Evolutionary conservation across 92 coral and sea anemone genomes (phyloP).

Genomic region (Phymanthus crucifer): DNA sequence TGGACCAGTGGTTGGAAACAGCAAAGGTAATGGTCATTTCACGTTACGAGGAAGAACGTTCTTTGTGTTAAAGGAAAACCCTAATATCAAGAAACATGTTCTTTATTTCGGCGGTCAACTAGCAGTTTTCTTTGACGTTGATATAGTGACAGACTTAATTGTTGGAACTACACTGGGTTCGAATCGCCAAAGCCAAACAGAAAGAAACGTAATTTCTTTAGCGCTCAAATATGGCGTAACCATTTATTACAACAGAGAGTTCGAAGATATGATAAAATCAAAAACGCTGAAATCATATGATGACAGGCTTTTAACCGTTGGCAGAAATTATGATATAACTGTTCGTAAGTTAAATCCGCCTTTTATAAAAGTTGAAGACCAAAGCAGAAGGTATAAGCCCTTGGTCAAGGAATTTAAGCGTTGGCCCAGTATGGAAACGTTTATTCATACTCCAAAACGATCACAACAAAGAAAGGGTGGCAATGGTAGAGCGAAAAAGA

Average conservation of each 20-base stretch:
- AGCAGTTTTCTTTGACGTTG: conserved; percentile 14
- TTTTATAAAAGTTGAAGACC: conserved; percentile 48
- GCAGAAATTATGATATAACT: no score
- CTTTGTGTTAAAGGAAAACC: conserved; percentile 1
- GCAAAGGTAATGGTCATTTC: no score
- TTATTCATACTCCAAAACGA: background rate
- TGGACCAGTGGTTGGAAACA: no score
- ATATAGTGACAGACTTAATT: conserved; percentile 5
- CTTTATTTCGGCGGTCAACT: background rate
- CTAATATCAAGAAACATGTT: background rate
- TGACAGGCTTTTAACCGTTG: no score
- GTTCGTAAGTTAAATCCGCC: conserved; percentile 33
- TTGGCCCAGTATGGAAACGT: conserved; percentile 18
- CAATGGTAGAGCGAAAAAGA: background rate
- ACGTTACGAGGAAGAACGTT: conserved; percentile 14
- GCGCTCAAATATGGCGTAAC: conserved; percentile 1
- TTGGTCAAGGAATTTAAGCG: conserved; percentile 32
- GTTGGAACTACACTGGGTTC: background rate
- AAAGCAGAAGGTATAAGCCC: conserved; percentile 38
- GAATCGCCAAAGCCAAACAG: background rate
- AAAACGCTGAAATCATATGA: no score
- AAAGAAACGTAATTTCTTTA: background rate
- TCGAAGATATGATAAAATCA: background rate
- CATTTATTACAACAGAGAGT: background rate
- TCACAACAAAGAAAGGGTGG: background rate